Percentiles rank a stretch among this genome's conserved stretches.
These are phyloP conservation scores for Urocolius indicus DNA, from an alignment of 2,113 vertebrate genomes.

Conservation along the genomic window DNA sequence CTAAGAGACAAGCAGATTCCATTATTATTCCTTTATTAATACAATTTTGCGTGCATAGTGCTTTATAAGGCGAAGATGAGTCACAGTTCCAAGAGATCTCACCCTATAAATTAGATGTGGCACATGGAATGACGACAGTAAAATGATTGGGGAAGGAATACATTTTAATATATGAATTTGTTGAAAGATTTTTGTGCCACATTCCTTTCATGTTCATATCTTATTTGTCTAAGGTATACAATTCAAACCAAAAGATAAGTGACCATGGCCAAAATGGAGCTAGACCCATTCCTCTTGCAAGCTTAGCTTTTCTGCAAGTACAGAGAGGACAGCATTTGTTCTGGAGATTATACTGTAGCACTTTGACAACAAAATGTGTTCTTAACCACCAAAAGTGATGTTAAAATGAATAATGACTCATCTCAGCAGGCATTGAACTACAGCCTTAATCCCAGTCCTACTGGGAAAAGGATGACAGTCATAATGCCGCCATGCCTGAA, in stretches of 20 bases:
- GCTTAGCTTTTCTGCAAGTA: background rate
- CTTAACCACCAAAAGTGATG: background rate
- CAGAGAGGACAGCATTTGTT: background rate
- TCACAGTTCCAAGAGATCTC: constrained; percentile 37
- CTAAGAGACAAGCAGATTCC: constrained; percentile 17
- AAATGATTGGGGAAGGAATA: constrained; percentile 9
- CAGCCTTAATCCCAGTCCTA: background rate
- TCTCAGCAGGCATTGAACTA: background rate
- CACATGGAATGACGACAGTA: background rate
- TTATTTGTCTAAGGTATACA: background rate
- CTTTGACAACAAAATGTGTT: background rate
- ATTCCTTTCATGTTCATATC: background rate
- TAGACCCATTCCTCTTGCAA: background rate
- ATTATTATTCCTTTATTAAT: constrained; percentile 45
- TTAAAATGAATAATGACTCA: background rate
- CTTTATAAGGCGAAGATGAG: constrained; percentile 47
- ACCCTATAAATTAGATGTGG: background rate
- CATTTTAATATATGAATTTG: constrained; percentile 10
- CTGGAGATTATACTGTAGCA: background rate
- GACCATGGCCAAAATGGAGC: background rate
- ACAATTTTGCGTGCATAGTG: background rate
- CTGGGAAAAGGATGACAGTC: background rate
- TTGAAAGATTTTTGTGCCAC: background rate
- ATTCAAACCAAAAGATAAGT: background rate
- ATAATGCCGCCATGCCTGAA: background rate